Conservation (phyloP, 2,888 invertebrate species). For the Eudemis profundana region DNA sequence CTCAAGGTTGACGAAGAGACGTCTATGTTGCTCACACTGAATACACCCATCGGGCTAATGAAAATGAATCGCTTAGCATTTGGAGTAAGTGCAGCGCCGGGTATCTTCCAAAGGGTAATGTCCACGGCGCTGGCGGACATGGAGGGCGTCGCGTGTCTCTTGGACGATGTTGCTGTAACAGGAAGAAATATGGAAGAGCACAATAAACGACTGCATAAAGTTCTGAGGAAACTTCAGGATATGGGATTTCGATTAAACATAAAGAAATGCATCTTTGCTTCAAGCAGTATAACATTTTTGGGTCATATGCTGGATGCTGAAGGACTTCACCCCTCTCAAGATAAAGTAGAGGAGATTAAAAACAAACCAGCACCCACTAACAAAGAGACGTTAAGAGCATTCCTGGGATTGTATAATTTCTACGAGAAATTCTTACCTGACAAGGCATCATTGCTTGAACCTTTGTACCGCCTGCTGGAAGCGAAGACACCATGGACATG, state of each 20-base stretch:
- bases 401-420: background rate
- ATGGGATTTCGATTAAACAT: background rate
- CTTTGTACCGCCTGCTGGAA: conserved; percentile 46
- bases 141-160: background rate
- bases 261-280: background rate
- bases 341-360: background rate
- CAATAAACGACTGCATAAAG: background rate
- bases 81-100: background rate
- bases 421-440: conserved; percentile 46
- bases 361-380: background rate
- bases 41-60: background rate
- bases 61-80: background rate
- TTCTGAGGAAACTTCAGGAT: background rate
- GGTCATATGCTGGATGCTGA: background rate
- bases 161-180: conserved; percentile 1
- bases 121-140: background rate
- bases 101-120: conserved; percentile 1
- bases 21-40: background rate
- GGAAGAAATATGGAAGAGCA: background rate
- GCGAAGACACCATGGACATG: conserved; percentile 43
- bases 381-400: conserved; percentile 7
- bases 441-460: conserved; percentile 48
- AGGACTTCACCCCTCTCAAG: background rate
- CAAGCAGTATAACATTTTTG: conserved; percentile 1
- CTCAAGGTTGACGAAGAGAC: conserved; percentile 1